phyloP scores from a whole-genome alignment of 2,888 invertebrate genomes.

The Dynastes maya region DNA sequence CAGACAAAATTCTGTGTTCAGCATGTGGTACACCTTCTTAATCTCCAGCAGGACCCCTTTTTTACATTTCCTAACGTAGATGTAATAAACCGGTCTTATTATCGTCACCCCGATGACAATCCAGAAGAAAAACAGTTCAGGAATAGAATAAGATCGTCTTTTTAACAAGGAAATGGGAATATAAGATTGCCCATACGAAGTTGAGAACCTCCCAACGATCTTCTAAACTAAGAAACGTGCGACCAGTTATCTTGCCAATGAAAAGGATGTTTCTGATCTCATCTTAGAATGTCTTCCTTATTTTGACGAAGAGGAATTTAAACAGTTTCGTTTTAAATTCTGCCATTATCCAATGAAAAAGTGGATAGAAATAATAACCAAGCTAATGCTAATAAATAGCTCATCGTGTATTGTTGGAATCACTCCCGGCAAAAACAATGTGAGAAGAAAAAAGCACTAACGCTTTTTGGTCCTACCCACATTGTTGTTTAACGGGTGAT shows the following conservation, averaged over 20 bases:
- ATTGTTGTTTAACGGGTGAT: no score
- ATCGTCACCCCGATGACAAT: not conserved
- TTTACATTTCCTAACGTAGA: not conserved
- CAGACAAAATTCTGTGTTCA: not conserved
- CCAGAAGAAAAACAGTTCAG: not conserved
- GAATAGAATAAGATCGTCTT: not conserved
- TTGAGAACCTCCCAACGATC: not conserved
- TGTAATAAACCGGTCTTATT: not conserved
- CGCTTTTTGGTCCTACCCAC: no score
- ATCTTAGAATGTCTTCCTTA: conserved; percentile 10
- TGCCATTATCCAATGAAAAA: not conserved
- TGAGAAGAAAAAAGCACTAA: no score
- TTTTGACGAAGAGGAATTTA: not conserved
- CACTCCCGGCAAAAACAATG: no score
- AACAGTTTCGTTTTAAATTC: not conserved
- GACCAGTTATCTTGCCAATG: not conserved
- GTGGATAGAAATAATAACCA: not conserved
- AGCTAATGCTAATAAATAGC: no score
- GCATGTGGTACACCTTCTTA: not conserved
- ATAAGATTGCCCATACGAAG: not conserved
- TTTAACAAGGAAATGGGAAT: not conserved
- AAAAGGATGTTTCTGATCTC: conserved; percentile 1
- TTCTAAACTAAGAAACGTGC: not conserved
- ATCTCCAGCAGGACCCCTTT: not conserved
- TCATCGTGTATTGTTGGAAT: no score